These are phyloP conservation scores for Puffinus mauretanicus DNA, from an alignment of 2,113 vertebrate genomes.

Conservation along the genomic window DNA sequence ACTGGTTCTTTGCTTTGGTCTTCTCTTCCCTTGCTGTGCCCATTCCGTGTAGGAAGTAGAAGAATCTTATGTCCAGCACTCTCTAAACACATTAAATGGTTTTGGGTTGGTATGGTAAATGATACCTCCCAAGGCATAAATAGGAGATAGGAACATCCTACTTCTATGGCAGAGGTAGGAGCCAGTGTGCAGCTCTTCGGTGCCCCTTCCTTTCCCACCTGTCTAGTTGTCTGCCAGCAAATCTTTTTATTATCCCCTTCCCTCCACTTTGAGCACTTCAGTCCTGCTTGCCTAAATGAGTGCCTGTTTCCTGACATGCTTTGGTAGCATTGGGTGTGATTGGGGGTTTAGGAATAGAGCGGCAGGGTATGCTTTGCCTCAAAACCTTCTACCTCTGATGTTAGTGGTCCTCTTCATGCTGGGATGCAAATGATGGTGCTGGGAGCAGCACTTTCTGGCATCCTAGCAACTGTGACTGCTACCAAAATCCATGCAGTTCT, in stretches of 20 bases:
- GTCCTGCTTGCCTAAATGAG: background rate
- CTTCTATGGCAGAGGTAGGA: background rate
- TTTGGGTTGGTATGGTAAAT: background rate
- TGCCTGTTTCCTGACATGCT: background rate
- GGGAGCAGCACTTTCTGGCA: background rate
- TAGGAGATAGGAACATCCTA: background rate
- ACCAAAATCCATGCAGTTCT: background rate
- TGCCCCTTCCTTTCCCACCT: background rate
- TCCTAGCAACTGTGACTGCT: background rate
- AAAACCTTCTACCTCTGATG: too few relatives aligned
- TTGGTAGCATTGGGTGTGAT: background rate
- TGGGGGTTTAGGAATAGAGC: background rate
- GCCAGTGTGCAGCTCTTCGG: background rate
- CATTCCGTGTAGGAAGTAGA: background rate
- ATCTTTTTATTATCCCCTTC: background rate
- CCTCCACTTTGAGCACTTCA: rapidly evolving
- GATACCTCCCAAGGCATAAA: background rate
- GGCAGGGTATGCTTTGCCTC: background rate
- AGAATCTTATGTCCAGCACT: background rate
- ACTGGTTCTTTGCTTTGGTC: background rate
- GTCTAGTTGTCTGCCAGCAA: background rate
- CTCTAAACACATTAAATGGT: background rate
- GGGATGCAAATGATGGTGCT: background rate
- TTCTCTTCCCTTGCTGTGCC: background rate
- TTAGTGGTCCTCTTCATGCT: background rate